These are phyloP conservation scores for Stomatorhinus walkeri DNA, from an alignment of 2,797 vertebrate genomes.

Conservation along the genomic window DNA sequence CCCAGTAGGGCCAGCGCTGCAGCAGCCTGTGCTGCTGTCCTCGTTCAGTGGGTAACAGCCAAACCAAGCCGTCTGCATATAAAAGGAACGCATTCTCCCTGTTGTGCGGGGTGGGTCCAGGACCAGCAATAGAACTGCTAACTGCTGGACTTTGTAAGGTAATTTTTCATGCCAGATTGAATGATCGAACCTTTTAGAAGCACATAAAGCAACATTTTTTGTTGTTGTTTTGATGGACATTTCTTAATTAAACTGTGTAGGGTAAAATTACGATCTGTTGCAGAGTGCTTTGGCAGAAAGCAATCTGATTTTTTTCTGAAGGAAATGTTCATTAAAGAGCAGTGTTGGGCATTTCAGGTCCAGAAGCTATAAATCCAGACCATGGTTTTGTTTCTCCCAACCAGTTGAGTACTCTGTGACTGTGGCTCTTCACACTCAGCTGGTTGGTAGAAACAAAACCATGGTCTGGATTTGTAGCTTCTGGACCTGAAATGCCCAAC, in stretches of 20 bases:
- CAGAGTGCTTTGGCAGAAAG: background rate
- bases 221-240: background rate
- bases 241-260: background rate
- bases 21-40: background rate
- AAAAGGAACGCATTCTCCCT: background rate
- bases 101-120: background rate
- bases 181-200: background rate
- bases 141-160: background rate
- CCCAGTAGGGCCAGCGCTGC: background rate
- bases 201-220: background rate
- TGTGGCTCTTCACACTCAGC: too few relatives aligned
- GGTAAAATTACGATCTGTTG: background rate
- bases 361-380: too few relatives aligned
- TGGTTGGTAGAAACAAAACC: too few relatives aligned
- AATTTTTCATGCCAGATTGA: background rate
- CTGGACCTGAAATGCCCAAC: too few relatives aligned
- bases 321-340: background rate
- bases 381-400: too few relatives aligned
- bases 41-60: background rate
- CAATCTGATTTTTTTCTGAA: background rate
- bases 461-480: too few relatives aligned
- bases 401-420: too few relatives aligned
- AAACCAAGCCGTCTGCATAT: background rate
- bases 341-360: too few relatives aligned
- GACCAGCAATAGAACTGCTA: background rate